phyloP scores from a whole-genome alignment of 2,797 vertebrate genomes.

The Enoplosus armatus region DNA sequence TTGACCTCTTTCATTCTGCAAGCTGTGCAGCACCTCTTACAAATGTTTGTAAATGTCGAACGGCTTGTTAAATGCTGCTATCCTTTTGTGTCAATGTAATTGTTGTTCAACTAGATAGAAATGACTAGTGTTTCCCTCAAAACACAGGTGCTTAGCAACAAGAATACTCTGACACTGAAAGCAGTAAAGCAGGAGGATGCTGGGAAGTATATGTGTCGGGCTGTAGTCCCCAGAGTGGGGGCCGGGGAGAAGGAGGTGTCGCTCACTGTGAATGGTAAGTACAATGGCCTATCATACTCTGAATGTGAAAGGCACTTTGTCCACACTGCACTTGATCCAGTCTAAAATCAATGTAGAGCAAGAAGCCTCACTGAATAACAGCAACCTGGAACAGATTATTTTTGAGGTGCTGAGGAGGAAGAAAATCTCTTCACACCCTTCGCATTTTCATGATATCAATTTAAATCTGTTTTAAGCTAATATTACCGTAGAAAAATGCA shows the following conservation, averaged over 20 bases:
- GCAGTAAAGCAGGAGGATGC: constrained; percentile 92
- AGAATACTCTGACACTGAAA: constrained; percentile 91
- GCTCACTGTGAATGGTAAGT: constrained; percentile 92
- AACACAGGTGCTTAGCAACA: constrained; percentile 92
- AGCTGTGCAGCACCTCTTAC: background rate
- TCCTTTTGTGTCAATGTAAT: background rate
- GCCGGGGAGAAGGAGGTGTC: constrained; percentile 91
- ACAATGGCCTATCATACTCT: background rate
- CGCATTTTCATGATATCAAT: background rate
- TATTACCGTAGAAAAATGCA: too few relatives aligned
- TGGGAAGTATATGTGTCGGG: constrained; percentile 93
- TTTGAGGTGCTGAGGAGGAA: background rate
- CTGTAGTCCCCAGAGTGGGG: constrained; percentile 92
- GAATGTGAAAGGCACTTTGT: constrained; percentile 19
- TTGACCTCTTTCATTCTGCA: background rate
- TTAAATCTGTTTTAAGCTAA: too few relatives aligned
- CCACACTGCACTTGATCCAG: background rate
- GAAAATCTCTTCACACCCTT: background rate
- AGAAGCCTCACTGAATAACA: constrained; percentile 5
- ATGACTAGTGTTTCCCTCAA: constrained; percentile 7
- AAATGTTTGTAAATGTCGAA: background rate
- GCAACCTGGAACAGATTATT: background rate
- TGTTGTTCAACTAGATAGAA: constrained; percentile 3
- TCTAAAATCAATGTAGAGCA: background rate
- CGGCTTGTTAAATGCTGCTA: background rate